Percentiles rank a stretch among this genome's conserved stretches.
These are phyloP conservation scores for Rhagoletis pomonella DNA, from an alignment of 1,140 invertebrate genomes.

Conservation along the genomic window DNA sequence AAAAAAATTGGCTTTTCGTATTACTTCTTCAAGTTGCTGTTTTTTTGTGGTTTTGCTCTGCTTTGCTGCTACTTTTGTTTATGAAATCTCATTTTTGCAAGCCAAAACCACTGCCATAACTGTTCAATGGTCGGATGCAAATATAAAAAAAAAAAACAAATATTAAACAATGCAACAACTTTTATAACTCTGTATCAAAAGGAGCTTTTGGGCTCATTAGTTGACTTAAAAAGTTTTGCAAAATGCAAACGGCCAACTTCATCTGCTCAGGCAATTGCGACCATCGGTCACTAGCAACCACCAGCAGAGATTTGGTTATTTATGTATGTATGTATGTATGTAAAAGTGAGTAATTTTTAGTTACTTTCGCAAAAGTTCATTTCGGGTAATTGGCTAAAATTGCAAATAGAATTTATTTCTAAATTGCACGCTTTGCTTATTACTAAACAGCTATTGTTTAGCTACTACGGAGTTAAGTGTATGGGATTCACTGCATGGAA, in stretches of 20 bases:
- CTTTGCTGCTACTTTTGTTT: neutral
- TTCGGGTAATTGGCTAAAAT: constrained; percentile 47
- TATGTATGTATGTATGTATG: neutral
- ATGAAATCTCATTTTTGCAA: neutral
- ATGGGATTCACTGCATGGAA: neutral
- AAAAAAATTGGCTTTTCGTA: neutral
- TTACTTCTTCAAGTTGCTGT: neutral
- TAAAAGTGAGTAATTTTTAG: constrained; percentile 24
- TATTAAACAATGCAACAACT: neutral
- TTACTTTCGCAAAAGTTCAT: constrained; percentile 44
- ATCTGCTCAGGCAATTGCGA: neutral
- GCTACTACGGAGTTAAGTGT: neutral
- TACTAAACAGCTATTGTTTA: constrained; percentile 14
- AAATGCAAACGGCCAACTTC: constrained; percentile 35
- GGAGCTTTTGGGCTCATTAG: constrained; percentile 48
- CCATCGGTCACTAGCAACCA: neutral
- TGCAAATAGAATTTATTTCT: constrained; percentile 41
- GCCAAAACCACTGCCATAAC: constrained; percentile 22
- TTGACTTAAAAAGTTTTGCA: constrained; percentile 50
- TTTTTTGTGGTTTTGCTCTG: neutral
- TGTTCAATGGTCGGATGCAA: constrained; percentile 30
- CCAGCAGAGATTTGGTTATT: neutral
- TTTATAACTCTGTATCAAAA: constrained; percentile 2
- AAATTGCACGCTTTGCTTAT: constrained; percentile 34
- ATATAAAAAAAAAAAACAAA: neutral